Percentiles rank a stretch among this genome's conserved stretches.
phyloP scores from a whole-genome alignment of 2,797 vertebrate species.

The Hippopotamyrus pictus region DNA sequence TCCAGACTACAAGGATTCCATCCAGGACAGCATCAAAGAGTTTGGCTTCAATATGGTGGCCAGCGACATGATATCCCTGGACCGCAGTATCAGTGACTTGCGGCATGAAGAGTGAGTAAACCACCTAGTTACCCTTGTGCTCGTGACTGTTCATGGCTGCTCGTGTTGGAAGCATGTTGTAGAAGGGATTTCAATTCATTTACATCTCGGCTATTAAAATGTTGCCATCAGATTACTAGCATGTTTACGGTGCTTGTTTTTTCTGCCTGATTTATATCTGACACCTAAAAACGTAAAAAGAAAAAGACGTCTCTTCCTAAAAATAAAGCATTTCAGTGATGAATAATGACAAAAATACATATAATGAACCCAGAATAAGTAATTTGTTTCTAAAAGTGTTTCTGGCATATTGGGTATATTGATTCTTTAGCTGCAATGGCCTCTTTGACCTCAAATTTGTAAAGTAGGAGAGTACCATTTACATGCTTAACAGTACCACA shows the following conservation, averaged over 20 bases:
- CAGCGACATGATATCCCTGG: slow-evolving; percentile 96
- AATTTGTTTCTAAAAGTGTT: background rate
- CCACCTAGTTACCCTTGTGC: background rate
- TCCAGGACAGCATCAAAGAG: slow-evolving; percentile 92
- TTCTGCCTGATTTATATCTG: background rate
- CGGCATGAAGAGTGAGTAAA: slow-evolving; percentile 91
- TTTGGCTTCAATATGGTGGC: slow-evolving; percentile 99
- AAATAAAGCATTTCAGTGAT: background rate
- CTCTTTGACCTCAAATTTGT: background rate
- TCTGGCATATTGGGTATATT: background rate
- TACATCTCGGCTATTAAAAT: background rate
- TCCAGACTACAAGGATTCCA: slow-evolving; percentile 82
- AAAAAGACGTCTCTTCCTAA: background rate
- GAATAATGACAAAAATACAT: background rate
- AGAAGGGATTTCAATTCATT: background rate
- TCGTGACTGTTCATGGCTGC: background rate
- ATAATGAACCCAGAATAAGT: background rate
- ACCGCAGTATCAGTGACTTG: slow-evolving; percentile 83
- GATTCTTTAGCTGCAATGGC: background rate
- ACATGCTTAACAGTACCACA: background rate
- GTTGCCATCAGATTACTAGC: background rate
- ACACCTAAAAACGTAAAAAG: background rate
- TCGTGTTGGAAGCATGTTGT: background rate
- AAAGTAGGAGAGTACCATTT: background rate
- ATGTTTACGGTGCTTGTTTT: background rate